Evolutionary conservation across 2,797 vertebrate species (phyloP).

Genomic region (Nyctalus aviator): DNA sequence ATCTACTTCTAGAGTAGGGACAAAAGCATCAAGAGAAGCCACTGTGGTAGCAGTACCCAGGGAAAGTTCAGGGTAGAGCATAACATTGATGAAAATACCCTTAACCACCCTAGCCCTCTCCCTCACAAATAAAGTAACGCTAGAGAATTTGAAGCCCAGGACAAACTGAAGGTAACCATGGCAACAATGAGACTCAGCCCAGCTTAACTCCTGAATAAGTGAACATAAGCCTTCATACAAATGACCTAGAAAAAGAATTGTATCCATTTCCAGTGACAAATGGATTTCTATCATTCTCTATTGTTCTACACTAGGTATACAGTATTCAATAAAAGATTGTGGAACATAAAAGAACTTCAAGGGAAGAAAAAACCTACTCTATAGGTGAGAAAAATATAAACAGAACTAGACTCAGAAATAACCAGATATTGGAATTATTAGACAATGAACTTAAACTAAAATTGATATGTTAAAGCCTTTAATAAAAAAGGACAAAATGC

Average conservation of each 20-base stretch:
- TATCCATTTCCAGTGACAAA: neutral
- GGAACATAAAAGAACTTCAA: neutral
- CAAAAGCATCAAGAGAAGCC: neutral
- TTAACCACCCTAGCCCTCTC: neutral
- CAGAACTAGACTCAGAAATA: neutral
- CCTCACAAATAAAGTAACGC: neutral
- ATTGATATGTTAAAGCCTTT: neutral
- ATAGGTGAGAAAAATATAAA: neutral
- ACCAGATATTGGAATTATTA: neutral
- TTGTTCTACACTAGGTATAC: neutral
- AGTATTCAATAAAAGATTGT: neutral
- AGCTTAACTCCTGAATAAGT: neutral
- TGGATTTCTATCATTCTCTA: neutral
- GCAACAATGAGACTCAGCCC: neutral
- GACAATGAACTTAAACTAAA: neutral
- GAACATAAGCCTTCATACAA: neutral
- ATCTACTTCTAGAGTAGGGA: neutral
- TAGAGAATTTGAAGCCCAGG: neutral
- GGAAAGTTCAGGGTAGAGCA: neutral
- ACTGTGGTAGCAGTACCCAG: neutral
- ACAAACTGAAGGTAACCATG: slow-evolving; percentile 2
- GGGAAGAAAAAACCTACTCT: neutral
- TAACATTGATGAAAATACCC: neutral
- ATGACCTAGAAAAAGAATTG: neutral
- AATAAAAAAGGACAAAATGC: neutral